Evolutionary conservation across 2,888 invertebrate genomes (phyloP), one percentile per base, ranked within the genome.

Genomic region (Lasioglossum figueresi): DNA sequence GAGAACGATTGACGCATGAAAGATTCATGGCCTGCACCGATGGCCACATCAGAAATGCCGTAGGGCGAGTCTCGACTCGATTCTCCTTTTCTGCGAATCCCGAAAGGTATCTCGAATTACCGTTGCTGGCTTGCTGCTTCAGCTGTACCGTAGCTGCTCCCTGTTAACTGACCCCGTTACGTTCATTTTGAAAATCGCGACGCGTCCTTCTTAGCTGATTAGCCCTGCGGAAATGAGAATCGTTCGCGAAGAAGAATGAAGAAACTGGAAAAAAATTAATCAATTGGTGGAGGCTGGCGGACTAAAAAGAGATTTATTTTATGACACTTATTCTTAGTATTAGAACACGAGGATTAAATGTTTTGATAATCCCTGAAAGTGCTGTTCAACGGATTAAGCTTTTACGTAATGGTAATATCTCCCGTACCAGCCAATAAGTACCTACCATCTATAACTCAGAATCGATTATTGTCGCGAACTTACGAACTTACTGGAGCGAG

Each of bases 1-100:
- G 79, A 83, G 82, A 88, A 76, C 89, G 92, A 91, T 91, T 90
- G 90, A 88, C 89, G 90, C 92, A 94, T 94, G 94, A 94, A 94
- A 94, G 93, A 94, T 94, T 94, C 94, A 94, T 94, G 93, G 91
- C 92, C 89, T 89, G 93, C 91, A 90, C 90, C 91, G 89, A 89
- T 90, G 90, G 89, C 87, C 91, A 91, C 90, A 92, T 92, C 92
- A 90, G 91, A 93, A 93, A 92, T 91, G 91, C 92, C 89, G 81
- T 86, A 89, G 87, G 89, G 91, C 89, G 72, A 81, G 86, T 79
- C 82, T 75, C 88, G 78, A 80, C 83, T 89, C 87, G 87, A 88
- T 90, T 85, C 89, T 88, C 86, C 86, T 89, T 91, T 85, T 85
- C 86, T 86, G 74, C 79, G 79, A 74, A 81, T 84, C 80, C 82